Percentiles rank a stretch among this genome's conserved stretches.
phyloP scores from a whole-genome alignment of 2,888 invertebrate species.

The Colostygia pectinataria region DNA sequence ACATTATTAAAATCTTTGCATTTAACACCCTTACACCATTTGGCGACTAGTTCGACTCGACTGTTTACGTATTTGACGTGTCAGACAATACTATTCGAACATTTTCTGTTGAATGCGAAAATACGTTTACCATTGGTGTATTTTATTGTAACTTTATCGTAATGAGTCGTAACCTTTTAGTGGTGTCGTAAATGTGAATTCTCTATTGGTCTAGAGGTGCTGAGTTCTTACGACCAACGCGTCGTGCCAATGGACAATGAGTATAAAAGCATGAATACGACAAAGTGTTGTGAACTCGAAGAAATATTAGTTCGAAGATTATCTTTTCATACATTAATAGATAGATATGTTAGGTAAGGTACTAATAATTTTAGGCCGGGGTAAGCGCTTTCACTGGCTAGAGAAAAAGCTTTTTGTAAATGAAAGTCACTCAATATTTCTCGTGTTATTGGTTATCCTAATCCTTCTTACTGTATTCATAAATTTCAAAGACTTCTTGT shows the following conservation, averaged over 20 bases:
- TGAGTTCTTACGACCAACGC: slow-evolving; percentile 35
- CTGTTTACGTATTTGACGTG: neutral
- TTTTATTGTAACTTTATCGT: slow-evolving; percentile 70
- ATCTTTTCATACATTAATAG: neutral
- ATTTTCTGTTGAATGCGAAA: slow-evolving; percentile 50
- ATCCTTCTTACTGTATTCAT: too few species aligned
- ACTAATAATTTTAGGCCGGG: too few species aligned
- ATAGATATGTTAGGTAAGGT: too few species aligned
- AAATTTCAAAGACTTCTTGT: too few species aligned
- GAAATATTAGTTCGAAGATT: neutral
- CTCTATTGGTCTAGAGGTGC: slow-evolving; percentile 52
- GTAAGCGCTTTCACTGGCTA: too few species aligned
- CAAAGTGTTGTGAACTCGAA: neutral
- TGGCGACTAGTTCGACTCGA: too few species aligned
- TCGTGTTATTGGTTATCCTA: too few species aligned
- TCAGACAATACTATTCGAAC: slow-evolving; percentile 54
- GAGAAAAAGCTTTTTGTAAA: too few species aligned
- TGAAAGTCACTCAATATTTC: too few species aligned
- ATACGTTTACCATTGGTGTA: slow-evolving; percentile 52
- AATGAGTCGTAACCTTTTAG: slow-evolving; percentile 73
- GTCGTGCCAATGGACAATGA: slow-evolving; percentile 35
- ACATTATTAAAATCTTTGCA: too few species aligned
- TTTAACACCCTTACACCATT: too few species aligned
- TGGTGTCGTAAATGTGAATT: slow-evolving; percentile 64
- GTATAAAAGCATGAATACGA: slow-evolving; percentile 1